Conservation (phyloP, 2,113 vertebrate genomes). For the Mustelus asterias region DNA sequence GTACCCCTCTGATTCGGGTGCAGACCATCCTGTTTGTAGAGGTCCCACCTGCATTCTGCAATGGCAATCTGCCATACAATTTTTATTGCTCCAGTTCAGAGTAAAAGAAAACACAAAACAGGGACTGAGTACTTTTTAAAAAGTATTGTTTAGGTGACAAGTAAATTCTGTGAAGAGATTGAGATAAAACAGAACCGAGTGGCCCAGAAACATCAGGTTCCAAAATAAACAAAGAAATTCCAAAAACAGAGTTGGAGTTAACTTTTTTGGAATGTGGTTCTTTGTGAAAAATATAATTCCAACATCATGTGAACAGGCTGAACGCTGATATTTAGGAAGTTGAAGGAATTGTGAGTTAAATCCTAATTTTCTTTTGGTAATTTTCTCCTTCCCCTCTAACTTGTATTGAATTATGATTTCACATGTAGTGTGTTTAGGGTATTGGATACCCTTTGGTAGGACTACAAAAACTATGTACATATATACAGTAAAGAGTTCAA, state of each 20-base stretch:
- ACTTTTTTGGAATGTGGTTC: background rate
- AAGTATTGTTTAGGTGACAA: constrained; percentile 3
- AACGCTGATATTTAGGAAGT: no score
- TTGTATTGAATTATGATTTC: background rate
- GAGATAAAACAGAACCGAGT: background rate
- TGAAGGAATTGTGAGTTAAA: background rate
- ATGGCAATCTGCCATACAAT: background rate
- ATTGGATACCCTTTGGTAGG: no score
- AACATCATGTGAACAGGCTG: background rate
- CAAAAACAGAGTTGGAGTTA: background rate
- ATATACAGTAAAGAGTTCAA: no score
- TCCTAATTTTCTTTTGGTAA: background rate
- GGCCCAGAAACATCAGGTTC: background rate
- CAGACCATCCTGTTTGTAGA: no score
- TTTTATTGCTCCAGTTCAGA: background rate
- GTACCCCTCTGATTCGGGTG: no score
- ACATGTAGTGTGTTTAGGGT: background rate
- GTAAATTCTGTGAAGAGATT: background rate
- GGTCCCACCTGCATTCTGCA: no score
- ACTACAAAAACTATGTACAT: no score
- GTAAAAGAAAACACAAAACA: background rate
- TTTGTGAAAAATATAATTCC: background rate
- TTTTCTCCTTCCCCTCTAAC: background rate
- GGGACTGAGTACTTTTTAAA: background rate
- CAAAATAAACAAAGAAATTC: background rate